Evolutionary conservation across 1,140 invertebrate species (phyloP), one percentile per base, ranked within the genome.

Genomic region (Drosophila azteca): DNA sequence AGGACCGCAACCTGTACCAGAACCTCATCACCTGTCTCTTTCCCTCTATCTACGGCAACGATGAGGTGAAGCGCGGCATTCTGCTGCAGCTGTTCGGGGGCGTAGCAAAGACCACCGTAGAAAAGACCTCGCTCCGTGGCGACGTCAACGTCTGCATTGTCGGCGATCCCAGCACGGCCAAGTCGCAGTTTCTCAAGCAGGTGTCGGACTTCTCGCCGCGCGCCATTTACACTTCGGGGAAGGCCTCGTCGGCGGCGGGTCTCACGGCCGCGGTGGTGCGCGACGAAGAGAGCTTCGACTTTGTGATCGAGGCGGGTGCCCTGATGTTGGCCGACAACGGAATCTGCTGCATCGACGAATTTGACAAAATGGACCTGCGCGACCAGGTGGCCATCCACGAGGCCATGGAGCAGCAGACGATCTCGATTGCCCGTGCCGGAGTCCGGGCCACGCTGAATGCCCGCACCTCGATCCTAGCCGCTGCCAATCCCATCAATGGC

Each of bases 321-420:
- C 92, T 99, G 3, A 99, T 99, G 98, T 94, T 99, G 79, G 99
- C 99, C 0, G 99, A 99, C 92, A 99, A 99, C 92, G 99, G 99
- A 13, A 97, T 99, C 29, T 99, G 99, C 92, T 99, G 99, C 91
- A 99, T 99, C 79, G 99, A 99, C 91, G 99, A 99, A 93, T 99
- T 99, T 93, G 99, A 99, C 90, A 99, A 99, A 93, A 99, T 99
- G 99, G 99, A 99, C 92, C 94, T 94, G 1, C 95, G 95, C 64
- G 99, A 99, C 94, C 98, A 99, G 92, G 98, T 99, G 6, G 99
- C 99, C 26, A 99, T 99, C 90, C 99, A 99, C 92, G 99, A 99
- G 94, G 99, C 99, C 50, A 99, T 99, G 99, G 99, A 99, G 94
- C 99, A 99, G 91, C 99, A 99, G 92, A 99, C 99, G 0, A 99